Evolutionary conservation across 2,888 invertebrate species (phyloP).

Genomic region (Ischnura elegans): DNA sequence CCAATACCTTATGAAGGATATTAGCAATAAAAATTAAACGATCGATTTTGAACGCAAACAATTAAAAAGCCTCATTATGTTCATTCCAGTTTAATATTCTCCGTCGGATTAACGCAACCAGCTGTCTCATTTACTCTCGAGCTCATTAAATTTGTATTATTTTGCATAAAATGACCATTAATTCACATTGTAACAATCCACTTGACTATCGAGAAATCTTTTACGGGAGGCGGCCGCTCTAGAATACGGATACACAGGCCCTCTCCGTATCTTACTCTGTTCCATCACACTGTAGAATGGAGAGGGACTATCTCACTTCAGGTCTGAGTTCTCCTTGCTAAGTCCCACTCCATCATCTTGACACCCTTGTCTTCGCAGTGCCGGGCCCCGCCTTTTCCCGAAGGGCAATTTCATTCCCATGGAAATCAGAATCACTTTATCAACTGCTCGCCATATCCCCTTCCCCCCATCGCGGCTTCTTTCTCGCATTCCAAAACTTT

Average conservation of each 20-base stretch:
- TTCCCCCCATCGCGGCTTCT: not conserved
- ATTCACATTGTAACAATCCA: not conserved
- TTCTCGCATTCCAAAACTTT: not conserved
- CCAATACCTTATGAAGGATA: too few relatives aligned
- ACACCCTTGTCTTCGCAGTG: not conserved
- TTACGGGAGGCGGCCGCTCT: not conserved
- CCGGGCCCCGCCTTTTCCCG: not conserved
- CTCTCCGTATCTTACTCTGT: not conserved
- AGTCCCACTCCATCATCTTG: not conserved
- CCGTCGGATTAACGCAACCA: not conserved
- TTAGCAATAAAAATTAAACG: too few relatives aligned
- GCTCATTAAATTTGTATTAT: not conserved
- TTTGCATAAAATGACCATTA: not conserved
- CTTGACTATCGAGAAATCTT: too few relatives aligned
- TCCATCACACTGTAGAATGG: too few relatives aligned
- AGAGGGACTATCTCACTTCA: not conserved
- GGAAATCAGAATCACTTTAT: slow-evolving; percentile 27
- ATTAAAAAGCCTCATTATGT: too few relatives aligned
- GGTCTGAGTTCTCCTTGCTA: not conserved
- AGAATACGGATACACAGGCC: not conserved
- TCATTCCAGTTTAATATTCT: too few relatives aligned
- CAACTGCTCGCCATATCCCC: not conserved
- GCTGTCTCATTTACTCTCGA: not conserved
- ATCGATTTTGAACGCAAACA: too few relatives aligned
- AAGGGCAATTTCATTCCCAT: slow-evolving; percentile 21